These are phyloP conservation scores for Anoura caudifer DNA, from an alignment of 2,113 vertebrate species.

Conservation along the genomic window DNA sequence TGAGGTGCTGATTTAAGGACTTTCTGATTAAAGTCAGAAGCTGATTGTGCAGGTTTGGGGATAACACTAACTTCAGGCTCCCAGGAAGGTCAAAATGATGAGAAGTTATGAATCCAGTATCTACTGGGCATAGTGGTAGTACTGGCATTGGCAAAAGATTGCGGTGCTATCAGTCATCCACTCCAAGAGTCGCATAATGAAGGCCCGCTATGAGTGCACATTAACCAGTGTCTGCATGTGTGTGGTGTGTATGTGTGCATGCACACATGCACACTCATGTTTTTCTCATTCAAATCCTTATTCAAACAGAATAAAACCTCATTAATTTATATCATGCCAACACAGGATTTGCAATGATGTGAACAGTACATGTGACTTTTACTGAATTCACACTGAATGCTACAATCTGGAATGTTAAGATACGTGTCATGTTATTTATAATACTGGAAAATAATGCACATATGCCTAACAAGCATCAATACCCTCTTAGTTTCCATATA, in stretches of 20 bases:
- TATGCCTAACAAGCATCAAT: background rate
- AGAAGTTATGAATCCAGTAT: background rate
- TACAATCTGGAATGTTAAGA: background rate
- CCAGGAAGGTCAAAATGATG: background rate
- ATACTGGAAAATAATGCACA: background rate
- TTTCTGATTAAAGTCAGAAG: background rate
- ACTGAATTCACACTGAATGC: background rate
- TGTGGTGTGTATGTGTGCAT: background rate
- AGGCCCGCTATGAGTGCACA: background rate
- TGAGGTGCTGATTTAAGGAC: background rate
- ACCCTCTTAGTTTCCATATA: background rate
- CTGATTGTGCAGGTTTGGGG: background rate
- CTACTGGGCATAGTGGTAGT: background rate
- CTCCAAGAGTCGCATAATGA: background rate
- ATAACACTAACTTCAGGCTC: conserved; percentile 15
- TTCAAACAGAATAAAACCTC: background rate
- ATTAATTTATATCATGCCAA: conserved; percentile 10
- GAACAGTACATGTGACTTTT: background rate
- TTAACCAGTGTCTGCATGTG: background rate
- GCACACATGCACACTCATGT: background rate
- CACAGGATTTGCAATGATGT: background rate
- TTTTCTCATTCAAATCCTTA: background rate
- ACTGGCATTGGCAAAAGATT: background rate
- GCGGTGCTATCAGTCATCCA: background rate
- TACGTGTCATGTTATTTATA: background rate